These are phyloP conservation scores for Dysmachus trigonus DNA, from an alignment of 2,888 invertebrate genomes.

Conservation along the genomic window DNA sequence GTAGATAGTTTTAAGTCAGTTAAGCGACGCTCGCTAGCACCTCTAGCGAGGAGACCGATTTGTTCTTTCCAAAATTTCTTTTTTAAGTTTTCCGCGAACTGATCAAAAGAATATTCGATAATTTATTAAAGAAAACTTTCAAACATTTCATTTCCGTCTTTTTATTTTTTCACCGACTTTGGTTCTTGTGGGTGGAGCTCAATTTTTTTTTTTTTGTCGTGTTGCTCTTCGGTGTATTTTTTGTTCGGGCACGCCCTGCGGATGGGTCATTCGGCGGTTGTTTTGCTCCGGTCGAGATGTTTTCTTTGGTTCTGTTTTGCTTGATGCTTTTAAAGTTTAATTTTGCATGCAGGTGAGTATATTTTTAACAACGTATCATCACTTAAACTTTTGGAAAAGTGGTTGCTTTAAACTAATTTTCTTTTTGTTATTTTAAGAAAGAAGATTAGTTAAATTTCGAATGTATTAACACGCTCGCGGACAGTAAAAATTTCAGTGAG, in stretches of 20 bases:
- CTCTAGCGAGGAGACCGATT: neutral
- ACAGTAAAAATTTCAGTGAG: too few relatives aligned
- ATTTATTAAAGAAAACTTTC: slow-evolving; percentile 35
- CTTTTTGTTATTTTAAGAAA: too few relatives aligned
- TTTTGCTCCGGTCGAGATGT: neutral
- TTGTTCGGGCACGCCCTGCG: neutral
- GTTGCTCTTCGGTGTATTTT: neutral
- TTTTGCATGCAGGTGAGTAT: neutral
- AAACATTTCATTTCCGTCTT: slow-evolving; percentile 9
- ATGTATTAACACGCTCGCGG: too few relatives aligned
- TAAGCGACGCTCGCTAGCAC: neutral
- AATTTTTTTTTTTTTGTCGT: neutral
- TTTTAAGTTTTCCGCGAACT: neutral
- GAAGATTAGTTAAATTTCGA: too few relatives aligned
- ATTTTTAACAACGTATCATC: neutral
- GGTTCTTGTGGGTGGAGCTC: neutral
- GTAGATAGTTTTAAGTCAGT: slow-evolving; percentile 26
- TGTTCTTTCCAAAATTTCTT: neutral
- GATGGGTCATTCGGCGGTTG: neutral
- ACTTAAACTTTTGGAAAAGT: too few relatives aligned
- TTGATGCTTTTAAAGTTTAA: neutral
- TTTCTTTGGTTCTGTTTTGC: neutral
- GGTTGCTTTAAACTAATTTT: too few relatives aligned
- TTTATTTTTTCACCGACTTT: neutral
- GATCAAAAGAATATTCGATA: slow-evolving; percentile 22